A percentile compares a stretch with the other conserved stretches of the same genome.
Evolutionary conservation across 2,113 vertebrate species (phyloP).

Genomic region (Heptranchias perlo): DNA sequence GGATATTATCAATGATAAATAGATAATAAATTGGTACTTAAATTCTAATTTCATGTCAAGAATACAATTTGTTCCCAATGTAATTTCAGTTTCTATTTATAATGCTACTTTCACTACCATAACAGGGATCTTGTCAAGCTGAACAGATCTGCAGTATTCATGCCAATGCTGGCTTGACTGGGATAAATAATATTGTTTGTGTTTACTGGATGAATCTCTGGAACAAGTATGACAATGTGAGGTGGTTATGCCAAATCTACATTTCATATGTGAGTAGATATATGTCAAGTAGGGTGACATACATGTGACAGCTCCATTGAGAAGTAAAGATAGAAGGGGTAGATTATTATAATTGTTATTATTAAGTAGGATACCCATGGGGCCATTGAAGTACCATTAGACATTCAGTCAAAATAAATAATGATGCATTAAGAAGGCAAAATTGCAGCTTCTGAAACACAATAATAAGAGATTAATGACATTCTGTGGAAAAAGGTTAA

Average conservation of each 20-base stretch:
- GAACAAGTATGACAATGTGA: neutral
- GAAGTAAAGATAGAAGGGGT: neutral
- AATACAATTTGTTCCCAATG: slow-evolving; percentile 31
- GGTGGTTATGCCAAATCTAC: neutral
- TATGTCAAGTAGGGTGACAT: neutral
- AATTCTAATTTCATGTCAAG: slow-evolving; percentile 23
- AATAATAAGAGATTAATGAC: neutral
- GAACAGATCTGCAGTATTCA: neutral
- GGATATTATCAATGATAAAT: slow-evolving; percentile 20
- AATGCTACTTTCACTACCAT: neutral
- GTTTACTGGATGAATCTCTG: neutral
- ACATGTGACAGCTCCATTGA: neutral
- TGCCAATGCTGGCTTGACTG: neutral
- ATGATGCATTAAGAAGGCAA: neutral
- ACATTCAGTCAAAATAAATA: slow-evolving; percentile 23
- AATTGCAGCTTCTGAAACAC: neutral
- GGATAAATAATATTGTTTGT: neutral
- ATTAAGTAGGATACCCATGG: neutral
- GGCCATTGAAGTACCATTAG: neutral
- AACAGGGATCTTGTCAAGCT: neutral
- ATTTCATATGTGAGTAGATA: neutral
- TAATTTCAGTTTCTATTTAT: slow-evolving; percentile 23
- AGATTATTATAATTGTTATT: slow-evolving; percentile 7
- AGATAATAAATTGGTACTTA: slow-evolving; percentile 22
- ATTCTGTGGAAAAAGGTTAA: neutral